Conservation (phyloP, 2,888 invertebrate species). For the Callyntrura guangdongensis region DNA sequence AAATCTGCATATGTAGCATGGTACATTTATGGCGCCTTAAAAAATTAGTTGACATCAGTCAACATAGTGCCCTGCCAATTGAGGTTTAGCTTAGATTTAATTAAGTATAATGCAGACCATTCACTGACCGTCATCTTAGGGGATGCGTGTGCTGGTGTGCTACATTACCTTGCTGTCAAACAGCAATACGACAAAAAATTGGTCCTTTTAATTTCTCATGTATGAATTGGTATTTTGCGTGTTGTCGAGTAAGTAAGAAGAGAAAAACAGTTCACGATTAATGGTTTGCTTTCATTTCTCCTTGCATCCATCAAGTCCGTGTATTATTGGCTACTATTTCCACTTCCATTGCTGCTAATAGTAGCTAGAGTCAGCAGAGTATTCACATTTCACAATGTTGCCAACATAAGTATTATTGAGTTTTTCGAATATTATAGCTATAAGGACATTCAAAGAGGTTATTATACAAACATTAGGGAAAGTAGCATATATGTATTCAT, state of each 20-base stretch:
- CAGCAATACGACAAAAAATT: conserved; percentile 8
- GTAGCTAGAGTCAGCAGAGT: no score
- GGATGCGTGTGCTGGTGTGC: no score
- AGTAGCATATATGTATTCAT: not conserved
- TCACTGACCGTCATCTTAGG: conserved; percentile 17
- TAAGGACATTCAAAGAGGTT: no score
- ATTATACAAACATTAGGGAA: no score
- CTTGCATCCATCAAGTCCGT: not conserved
- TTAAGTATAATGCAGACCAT: not conserved
- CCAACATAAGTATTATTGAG: no score
- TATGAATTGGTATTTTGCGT: conserved; percentile 64
- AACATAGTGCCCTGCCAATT: not conserved
- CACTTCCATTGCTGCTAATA: no score
- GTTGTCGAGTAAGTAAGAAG: conserved; percentile 23
- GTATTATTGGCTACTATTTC: no score
- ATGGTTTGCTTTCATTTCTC: conserved; percentile 28
- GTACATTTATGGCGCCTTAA: not conserved
- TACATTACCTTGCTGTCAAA: not conserved
- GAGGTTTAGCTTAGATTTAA: no score
- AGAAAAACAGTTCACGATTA: not conserved
- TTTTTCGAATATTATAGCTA: no score
- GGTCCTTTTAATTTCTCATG: conserved; percentile 33
- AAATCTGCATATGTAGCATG: not conserved
- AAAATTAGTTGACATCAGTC: not conserved
- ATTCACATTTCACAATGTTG: no score